These are phyloP conservation scores for Cyphomyrus discorhynchus DNA, from an alignment of 2,113 vertebrate species.

Conservation along the genomic window DNA sequence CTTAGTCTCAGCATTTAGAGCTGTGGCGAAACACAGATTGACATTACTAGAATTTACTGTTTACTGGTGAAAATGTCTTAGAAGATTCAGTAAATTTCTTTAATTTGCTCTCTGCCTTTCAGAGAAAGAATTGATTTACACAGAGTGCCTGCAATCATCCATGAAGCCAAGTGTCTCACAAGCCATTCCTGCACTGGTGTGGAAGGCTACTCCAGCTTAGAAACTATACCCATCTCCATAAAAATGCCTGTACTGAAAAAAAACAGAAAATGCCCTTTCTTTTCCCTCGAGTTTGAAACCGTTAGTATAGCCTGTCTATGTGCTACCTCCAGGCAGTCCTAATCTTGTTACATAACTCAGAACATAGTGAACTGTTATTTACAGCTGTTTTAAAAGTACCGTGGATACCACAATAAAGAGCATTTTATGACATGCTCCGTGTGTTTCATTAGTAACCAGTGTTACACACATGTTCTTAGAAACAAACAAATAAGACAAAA, in stretches of 20 bases:
- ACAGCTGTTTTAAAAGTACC: background rate
- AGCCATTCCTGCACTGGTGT: slow-evolving; percentile 51
- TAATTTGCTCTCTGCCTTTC: slow-evolving; percentile 9
- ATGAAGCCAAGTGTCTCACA: slow-evolving; percentile 59
- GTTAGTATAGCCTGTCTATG: slow-evolving; percentile 65
- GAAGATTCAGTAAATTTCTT: background rate
- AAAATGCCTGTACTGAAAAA: slow-evolving; percentile 61
- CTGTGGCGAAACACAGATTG: background rate
- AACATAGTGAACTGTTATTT: background rate
- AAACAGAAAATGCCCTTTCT: slow-evolving; percentile 50
- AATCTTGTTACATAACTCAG: slow-evolving; percentile 9
- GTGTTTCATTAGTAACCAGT: background rate
- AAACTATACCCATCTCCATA: slow-evolving; percentile 59
- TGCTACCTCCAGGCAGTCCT: slow-evolving; percentile 52
- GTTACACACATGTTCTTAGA: background rate
- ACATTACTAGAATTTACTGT: background rate
- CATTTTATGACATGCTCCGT: background rate
- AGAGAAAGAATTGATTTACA: slow-evolving; percentile 59
- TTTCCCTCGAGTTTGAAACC: slow-evolving; percentile 59
- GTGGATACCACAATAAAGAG: background rate
- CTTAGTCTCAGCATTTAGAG: background rate
- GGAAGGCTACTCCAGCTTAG: slow-evolving; percentile 44
- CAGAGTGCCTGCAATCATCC: slow-evolving; percentile 58
- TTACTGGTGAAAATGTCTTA: background rate
- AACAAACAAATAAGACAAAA: background rate